These are phyloP conservation scores for Agraylea sexmaculata DNA, from an alignment of 1,140 invertebrate species.

Conservation along the genomic window DNA sequence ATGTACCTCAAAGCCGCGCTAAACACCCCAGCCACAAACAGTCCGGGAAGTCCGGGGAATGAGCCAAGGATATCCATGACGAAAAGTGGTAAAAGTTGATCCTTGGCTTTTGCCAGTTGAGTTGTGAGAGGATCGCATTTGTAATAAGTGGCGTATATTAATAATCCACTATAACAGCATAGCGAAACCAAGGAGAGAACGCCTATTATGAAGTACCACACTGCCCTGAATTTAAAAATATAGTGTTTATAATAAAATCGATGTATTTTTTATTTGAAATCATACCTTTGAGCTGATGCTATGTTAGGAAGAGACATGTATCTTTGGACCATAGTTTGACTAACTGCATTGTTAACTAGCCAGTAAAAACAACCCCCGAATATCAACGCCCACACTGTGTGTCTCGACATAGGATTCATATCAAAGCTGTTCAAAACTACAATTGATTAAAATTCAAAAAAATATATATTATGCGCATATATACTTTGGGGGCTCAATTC, in stretches of 20 bases:
- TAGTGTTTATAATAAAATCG: not conserved
- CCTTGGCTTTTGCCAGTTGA: slow-evolving; percentile 49
- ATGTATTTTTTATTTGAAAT: not conserved
- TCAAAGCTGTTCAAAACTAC: slow-evolving; percentile 42
- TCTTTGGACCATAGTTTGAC: slow-evolving; percentile 72
- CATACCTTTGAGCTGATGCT: slow-evolving; percentile 51
- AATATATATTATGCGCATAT: slow-evolving; percentile 14
- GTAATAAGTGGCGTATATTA: slow-evolving; percentile 71
- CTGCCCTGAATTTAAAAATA: slow-evolving; percentile 42
- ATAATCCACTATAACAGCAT: slow-evolving; percentile 58
- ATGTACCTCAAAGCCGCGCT: slow-evolving; percentile 62
- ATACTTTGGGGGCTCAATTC: slow-evolving; percentile 67
- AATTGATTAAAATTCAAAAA: slow-evolving; percentile 9
- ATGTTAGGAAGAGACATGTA: slow-evolving; percentile 61
- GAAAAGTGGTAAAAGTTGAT: slow-evolving; percentile 54
- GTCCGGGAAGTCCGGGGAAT: slow-evolving; percentile 55
- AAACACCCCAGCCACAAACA: slow-evolving; percentile 69
- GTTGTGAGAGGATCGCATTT: slow-evolving; percentile 71
- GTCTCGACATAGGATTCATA: slow-evolving; percentile 54
- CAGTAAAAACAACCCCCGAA: slow-evolving; percentile 74
- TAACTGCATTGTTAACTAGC: slow-evolving; percentile 67
- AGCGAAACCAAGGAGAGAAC: slow-evolving; percentile 39
- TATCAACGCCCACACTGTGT: slow-evolving; percentile 63
- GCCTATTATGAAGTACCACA: slow-evolving; percentile 55
- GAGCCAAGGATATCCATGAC: slow-evolving; percentile 62